A percentile compares a stretch with the other conserved stretches of the same genome.
Evolutionary conservation across 2,113 vertebrate species (phyloP).

Genomic region (Oryzias woworae): DNA sequence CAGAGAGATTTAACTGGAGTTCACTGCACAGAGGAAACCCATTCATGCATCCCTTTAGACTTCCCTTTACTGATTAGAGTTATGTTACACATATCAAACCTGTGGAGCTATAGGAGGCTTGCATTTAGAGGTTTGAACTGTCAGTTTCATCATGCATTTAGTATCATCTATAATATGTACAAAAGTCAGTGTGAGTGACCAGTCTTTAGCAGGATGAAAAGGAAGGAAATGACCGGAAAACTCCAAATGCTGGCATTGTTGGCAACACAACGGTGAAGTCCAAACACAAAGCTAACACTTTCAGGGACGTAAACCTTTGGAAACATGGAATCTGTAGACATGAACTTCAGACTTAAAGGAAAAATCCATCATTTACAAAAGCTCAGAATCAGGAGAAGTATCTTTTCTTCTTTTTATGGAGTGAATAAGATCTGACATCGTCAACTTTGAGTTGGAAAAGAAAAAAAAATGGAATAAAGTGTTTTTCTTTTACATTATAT

Average conservation of each 20-base stretch:
- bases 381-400: not conserved
- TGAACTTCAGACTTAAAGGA: slow-evolving; percentile 47
- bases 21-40: slow-evolving; percentile 55
- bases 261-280: slow-evolving; percentile 15
- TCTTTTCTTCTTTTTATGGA: not conserved
- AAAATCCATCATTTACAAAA: slow-evolving; percentile 34
- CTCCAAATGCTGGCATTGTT: slow-evolving; percentile 17
- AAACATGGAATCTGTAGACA: slow-evolving; percentile 24
- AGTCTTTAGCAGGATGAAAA: slow-evolving; percentile 31
- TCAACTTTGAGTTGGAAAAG: not conserved
- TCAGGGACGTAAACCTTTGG: slow-evolving; percentile 16
- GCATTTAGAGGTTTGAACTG: slow-evolving; percentile 60
- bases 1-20: slow-evolving; percentile 53
- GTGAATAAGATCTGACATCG: not conserved
- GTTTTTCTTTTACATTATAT: not conserved
- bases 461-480: not conserved
- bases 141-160: slow-evolving; percentile 71
- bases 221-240: slow-evolving; percentile 10
- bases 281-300: slow-evolving; percentile 18
- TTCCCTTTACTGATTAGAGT: slow-evolving; percentile 46
- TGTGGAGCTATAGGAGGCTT: slow-evolving; percentile 65
- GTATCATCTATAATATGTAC: slow-evolving; percentile 76
- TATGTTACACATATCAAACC: slow-evolving; percentile 66
- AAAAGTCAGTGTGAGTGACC: slow-evolving; percentile 51
- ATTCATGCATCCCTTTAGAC: slow-evolving; percentile 69